These are phyloP conservation scores for Acleris laterana DNA, from an alignment of 2,888 invertebrate genomes.

Conservation along the genomic window DNA sequence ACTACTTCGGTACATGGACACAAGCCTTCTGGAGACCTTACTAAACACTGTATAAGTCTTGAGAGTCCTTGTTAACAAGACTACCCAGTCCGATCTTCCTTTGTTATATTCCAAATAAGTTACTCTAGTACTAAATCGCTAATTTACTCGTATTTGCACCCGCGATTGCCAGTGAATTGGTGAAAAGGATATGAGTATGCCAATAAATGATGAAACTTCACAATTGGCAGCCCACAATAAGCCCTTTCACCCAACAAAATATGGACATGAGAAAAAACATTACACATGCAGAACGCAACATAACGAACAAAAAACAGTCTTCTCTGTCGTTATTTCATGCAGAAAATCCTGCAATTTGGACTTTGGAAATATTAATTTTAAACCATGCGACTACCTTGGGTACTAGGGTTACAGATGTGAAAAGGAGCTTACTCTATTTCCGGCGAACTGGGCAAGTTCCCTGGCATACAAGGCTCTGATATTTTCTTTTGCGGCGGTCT, in stretches of 20 bases:
- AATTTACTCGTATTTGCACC: constrained; percentile 11
- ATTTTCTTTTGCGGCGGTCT: constrained; percentile 74
- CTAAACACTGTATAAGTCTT: too few relatives aligned
- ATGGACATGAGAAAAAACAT: constrained; percentile 27
- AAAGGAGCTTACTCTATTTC: constrained; percentile 87
- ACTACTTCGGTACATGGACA: too few relatives aligned
- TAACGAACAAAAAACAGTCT: constrained; percentile 9
- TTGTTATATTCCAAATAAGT: not conserved
- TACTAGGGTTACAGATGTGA: constrained; percentile 17
- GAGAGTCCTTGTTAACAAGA: too few relatives aligned
- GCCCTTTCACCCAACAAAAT: constrained; percentile 59
- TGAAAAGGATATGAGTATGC: constrained; percentile 34
- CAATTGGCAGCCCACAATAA: constrained; percentile 49
- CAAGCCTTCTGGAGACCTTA: too few relatives aligned
- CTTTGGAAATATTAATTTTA: constrained; percentile 23
- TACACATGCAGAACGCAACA: constrained; percentile 36
- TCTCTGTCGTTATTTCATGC: constrained; percentile 17
- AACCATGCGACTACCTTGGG: constrained; percentile 41
- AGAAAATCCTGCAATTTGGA: constrained; percentile 25
- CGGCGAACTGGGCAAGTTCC: constrained; percentile 87
- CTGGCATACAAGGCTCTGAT: constrained; percentile 82
- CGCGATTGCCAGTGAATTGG: constrained; percentile 16
- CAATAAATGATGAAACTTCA: constrained; percentile 26
- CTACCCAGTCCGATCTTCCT: not conserved
- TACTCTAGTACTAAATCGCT: not conserved